A percentile compares a stretch with the other conserved stretches of the same genome.
Conservation (phyloP, 2,113 vertebrate species). For the Pollimyrus isidori region DNA sequence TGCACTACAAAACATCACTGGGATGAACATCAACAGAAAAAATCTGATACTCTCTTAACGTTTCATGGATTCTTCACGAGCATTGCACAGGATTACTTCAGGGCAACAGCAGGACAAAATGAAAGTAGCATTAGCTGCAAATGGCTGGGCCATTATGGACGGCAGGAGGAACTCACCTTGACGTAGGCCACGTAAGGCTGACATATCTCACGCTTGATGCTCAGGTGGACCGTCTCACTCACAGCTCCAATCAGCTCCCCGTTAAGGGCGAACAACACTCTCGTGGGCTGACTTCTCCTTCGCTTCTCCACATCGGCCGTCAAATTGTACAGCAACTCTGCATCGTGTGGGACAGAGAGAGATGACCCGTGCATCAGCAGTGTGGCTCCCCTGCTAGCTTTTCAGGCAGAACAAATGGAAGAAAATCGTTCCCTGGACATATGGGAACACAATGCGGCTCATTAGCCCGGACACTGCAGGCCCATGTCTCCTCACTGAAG, state of each 20-base stretch:
- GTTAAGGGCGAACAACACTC: constrained; percentile 75
- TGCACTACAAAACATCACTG: not conserved
- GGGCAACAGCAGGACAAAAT: not conserved
- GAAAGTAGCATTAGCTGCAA: not conserved
- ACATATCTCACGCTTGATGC: constrained; percentile 68
- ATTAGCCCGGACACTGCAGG: not conserved
- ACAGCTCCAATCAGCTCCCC: constrained; percentile 73
- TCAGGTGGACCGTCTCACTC: constrained; percentile 67
- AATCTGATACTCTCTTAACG: not conserved
- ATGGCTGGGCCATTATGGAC: not conserved
- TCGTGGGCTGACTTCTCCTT: constrained; percentile 69
- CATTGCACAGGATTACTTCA: not conserved
- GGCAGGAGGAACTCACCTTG: constrained; percentile 50
- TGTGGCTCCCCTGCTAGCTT: not conserved
- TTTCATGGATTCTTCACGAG: not conserved
- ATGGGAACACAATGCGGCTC: not conserved
- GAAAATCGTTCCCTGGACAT: not conserved
- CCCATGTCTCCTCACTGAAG: not conserved
- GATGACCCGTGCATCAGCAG: not conserved
- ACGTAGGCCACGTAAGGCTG: constrained; percentile 75
- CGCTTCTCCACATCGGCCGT: constrained; percentile 84
- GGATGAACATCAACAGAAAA: not conserved
- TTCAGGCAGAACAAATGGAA: not conserved
- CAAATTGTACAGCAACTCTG: constrained; percentile 84
- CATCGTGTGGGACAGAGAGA: constrained; percentile 24